phyloP scores from a whole-genome alignment of 2,888 invertebrate species.

The Anaspis maculata region DNA sequence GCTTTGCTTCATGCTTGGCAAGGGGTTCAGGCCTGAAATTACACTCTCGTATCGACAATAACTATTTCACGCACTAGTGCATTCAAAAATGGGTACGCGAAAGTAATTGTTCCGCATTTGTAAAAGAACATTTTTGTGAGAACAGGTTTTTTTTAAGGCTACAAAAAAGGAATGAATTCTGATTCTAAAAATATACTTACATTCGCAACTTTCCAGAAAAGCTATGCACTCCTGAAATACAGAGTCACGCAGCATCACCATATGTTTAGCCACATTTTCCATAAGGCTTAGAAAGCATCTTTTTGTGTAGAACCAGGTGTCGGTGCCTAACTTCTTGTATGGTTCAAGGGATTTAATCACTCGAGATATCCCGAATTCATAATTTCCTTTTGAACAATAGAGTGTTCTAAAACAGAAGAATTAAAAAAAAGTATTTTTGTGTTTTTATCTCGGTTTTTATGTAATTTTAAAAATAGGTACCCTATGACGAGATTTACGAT shows the following conservation, averaged over 20 bases:
- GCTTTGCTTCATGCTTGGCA: too few species aligned
- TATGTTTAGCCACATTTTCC: constrained; percentile 84
- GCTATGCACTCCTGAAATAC: constrained; percentile 80
- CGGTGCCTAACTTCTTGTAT: constrained; percentile 90
- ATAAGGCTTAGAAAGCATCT: constrained; percentile 89
- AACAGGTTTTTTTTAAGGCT: constrained; percentile 3
- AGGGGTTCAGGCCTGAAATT: too few species aligned
- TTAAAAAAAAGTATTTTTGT: constrained; percentile 2
- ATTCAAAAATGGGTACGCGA: too few species aligned
- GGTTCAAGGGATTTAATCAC: constrained; percentile 96
- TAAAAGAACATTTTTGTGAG: too few species aligned
- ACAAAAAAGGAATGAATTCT: constrained; percentile 1
- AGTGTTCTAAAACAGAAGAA: constrained; percentile 55
- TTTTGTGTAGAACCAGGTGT: constrained; percentile 98
- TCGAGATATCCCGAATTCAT: constrained; percentile 95
- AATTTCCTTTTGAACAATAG: constrained; percentile 98
- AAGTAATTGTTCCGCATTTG: too few species aligned
- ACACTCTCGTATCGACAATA: too few species aligned
- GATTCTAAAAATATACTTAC: too few species aligned
- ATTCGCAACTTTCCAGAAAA: constrained; percentile 86
- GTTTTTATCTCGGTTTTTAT: too few species aligned
- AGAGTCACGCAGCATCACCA: constrained; percentile 79
- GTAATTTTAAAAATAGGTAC: constrained; percentile 36
- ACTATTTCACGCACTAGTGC: too few species aligned
- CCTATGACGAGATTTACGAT: constrained; percentile 99